A percentile compares a stretch with the other conserved stretches of the same genome.
These are phyloP conservation scores for Ploceus nigricollis DNA, from an alignment of 2,113 vertebrate genomes.

Conservation along the genomic window DNA sequence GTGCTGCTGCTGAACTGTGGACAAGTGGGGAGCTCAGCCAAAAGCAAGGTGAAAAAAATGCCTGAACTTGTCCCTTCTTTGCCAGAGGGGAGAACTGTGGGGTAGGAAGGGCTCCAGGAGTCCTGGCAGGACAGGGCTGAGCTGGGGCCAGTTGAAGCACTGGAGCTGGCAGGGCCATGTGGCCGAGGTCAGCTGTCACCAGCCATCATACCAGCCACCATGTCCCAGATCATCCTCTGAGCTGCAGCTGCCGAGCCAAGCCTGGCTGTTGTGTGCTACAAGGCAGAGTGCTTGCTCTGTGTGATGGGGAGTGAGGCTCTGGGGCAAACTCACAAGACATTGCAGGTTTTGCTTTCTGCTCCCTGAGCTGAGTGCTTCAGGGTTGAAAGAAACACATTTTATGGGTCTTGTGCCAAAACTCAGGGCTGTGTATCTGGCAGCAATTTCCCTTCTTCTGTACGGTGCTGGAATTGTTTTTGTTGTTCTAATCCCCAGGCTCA, in stretches of 20 bases:
- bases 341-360: neutral
- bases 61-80: neutral
- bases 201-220: too few species aligned
- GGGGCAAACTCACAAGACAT: too few species aligned
- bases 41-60: neutral
- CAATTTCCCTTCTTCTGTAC: neutral
- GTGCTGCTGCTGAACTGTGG: fast-evolving
- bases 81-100: neutral
- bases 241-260: neutral
- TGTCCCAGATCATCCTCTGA: neutral
- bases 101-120: fast-evolving
- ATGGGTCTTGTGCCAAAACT: neutral
- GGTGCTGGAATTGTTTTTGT: neutral
- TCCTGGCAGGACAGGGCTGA: neutral
- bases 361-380: neutral
- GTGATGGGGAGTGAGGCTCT: fast-evolving
- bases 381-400: neutral
- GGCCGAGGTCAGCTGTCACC: neutral
- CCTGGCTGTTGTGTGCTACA: fast-evolving
- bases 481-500: neutral
- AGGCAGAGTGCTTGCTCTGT: neutral
- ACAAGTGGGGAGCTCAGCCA: neutral
- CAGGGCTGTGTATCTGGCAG: neutral
- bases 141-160: fast-evolving
- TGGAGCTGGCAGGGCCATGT: neutral